phyloP scores from a whole-genome alignment of 2,797 vertebrate genomes.

The Merluccius polli region DNA sequence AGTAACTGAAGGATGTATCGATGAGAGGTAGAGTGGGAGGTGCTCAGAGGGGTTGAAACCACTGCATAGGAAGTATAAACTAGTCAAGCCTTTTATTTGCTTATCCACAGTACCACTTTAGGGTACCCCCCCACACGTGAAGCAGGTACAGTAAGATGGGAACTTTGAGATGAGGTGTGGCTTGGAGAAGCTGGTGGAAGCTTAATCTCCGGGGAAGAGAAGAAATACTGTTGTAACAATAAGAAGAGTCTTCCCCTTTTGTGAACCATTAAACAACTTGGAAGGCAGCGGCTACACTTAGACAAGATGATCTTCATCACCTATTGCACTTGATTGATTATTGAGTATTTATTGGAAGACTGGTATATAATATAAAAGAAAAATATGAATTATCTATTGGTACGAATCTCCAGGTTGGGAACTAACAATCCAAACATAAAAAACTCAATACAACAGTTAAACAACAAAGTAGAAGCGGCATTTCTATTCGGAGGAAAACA shows the following conservation, averaged over 20 bases:
- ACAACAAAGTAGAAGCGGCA: neutral
- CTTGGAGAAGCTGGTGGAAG: neutral
- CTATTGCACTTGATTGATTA: neutral
- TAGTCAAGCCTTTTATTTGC: neutral
- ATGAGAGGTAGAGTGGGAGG: neutral
- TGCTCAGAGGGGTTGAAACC: neutral
- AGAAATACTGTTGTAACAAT: neutral
- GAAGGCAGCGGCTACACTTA: neutral
- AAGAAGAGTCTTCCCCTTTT: neutral
- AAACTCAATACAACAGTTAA: neutral
- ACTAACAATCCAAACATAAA: neutral
- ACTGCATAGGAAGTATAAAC: neutral
- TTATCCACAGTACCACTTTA: neutral
- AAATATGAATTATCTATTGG: neutral
- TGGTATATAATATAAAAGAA: neutral
- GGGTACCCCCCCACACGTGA: neutral
- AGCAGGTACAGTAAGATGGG: neutral
- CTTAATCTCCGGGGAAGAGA: neutral
- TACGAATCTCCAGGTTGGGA: slow-evolving; percentile 2
- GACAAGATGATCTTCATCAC: neutral
- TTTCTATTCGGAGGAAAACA: neutral
- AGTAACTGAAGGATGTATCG: neutral
- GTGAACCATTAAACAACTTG: neutral
- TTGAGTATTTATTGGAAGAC: neutral
- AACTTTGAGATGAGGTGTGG: neutral